A percentile compares a stretch with the other conserved stretches of the same genome.
These are phyloP conservation scores for Tetranychus truncatus DNA, from an alignment of 2,888 invertebrate species.

Conservation along the genomic window DNA sequence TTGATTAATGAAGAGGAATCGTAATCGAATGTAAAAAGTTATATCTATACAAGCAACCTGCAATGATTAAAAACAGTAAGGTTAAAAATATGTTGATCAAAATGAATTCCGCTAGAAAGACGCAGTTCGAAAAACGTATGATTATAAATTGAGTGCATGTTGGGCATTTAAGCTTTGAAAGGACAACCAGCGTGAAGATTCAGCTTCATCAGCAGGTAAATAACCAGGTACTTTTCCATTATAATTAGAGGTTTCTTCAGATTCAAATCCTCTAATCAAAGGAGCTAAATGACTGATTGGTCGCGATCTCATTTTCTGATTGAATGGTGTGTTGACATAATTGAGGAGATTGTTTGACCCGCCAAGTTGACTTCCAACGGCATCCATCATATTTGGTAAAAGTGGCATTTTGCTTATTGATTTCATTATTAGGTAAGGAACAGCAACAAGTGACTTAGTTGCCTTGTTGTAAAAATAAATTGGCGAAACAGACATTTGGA, in stretches of 20 bases:
- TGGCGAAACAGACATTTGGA: conserved; percentile 13
- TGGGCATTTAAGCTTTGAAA: neutral
- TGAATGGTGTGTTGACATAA: neutral
- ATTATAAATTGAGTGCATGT: neutral
- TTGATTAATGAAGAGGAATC: no score
- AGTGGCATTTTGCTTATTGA: conserved; percentile 13
- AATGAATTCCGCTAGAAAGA: no score
- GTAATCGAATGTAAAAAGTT: no score
- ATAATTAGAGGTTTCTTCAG: neutral
- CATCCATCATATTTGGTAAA: conserved; percentile 8
- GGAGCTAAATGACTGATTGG: neutral
- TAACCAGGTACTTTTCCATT: neutral
- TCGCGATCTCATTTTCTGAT: neutral
- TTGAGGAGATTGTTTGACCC: neutral
- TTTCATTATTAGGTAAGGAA: conserved; percentile 13
- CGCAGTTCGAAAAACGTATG: neutral
- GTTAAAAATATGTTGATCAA: no score
- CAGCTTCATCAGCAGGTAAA: neutral
- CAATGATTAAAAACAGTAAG: no score
- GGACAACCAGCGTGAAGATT: neutral
- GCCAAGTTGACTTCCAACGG: neutral
- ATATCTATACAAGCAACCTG: no score
- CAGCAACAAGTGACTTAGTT: neutral
- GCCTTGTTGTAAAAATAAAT: conserved; percentile 12
- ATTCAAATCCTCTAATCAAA: neutral